These are phyloP conservation scores for Drosophila saltans DNA, from an alignment of 1,140 invertebrate genomes.

Conservation along the genomic window DNA sequence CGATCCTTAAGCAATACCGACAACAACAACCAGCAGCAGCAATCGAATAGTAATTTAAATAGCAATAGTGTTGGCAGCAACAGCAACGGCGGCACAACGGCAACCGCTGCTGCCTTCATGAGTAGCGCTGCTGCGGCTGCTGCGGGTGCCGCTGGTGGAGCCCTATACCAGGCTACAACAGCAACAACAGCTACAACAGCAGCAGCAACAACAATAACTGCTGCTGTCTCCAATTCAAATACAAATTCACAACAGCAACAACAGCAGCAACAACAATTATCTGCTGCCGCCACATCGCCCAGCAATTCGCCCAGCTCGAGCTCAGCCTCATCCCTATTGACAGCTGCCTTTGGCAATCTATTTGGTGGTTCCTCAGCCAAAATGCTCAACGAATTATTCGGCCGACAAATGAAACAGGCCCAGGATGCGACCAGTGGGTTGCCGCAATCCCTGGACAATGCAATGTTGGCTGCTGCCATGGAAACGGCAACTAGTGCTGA, in stretches of 20 bases:
- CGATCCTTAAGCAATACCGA: slow-evolving; percentile 68
- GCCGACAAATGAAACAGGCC: slow-evolving; percentile 89
- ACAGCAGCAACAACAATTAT: slow-evolving; percentile 18
- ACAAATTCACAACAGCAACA: slow-evolving; percentile 29
- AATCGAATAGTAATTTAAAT: slow-evolving; percentile 8
- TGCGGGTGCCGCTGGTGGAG: slow-evolving; percentile 84
- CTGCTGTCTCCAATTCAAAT: slow-evolving; percentile 22
- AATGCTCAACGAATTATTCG: slow-evolving; percentile 92
- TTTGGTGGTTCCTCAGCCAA: slow-evolving; percentile 90
- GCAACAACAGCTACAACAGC: slow-evolving; percentile 35
- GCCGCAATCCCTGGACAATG: slow-evolving; percentile 79
- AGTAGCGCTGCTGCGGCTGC: slow-evolving; percentile 84
- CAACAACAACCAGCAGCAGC: slow-evolving; percentile 30
- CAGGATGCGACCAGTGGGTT: slow-evolving; percentile 87
- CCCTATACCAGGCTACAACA: slow-evolving; percentile 86
- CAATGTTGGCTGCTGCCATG: slow-evolving; percentile 80
- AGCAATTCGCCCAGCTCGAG: slow-evolving; percentile 68
- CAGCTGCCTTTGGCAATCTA: slow-evolving; percentile 87
- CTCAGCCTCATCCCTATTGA: slow-evolving; percentile 67
- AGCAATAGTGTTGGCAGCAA: slow-evolving; percentile 43
- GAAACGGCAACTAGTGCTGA: slow-evolving; percentile 82
- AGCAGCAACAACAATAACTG: slow-evolving; percentile 29
- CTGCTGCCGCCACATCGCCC: slow-evolving; percentile 47
- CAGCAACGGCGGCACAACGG: slow-evolving; percentile 72
- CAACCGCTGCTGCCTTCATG: slow-evolving; percentile 86